Conservation (phyloP, 2,888 invertebrate genomes). For the Drosophila borealis region DNA sequence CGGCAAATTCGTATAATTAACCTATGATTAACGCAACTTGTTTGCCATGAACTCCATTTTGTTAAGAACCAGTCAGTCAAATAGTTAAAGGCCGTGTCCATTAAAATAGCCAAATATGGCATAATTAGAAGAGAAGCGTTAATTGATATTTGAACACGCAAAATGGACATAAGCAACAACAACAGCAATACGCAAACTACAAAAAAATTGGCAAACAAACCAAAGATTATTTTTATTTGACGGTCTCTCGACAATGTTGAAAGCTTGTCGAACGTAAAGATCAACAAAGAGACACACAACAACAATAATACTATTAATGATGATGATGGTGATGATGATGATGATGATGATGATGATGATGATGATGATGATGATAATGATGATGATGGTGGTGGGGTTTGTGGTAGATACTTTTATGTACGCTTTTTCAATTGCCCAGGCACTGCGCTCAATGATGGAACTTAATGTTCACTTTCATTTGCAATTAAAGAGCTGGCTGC, state of each 20-base stretch:
- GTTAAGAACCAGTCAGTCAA: slow-evolving; percentile 14
- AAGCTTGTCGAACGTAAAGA: slow-evolving; percentile 53
- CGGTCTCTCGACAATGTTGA: slow-evolving; percentile 42
- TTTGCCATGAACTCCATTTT: slow-evolving; percentile 31
- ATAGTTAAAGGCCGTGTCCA: slow-evolving; percentile 18
- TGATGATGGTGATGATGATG: not conserved
- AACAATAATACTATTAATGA: slow-evolving; percentile 1
- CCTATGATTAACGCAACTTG: slow-evolving; percentile 11
- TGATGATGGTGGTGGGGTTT: slow-evolving; percentile 18
- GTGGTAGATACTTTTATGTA: slow-evolving; percentile 41
- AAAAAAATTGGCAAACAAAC: slow-evolving; percentile 50
- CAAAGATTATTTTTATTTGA: slow-evolving; percentile 39
- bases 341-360: slow-evolving; percentile 18
- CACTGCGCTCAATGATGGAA: slow-evolving; percentile 23
- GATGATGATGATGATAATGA: slow-evolving; percentile 19
- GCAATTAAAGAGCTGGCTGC: slow-evolving; percentile 53
- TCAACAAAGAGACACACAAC: slow-evolving; percentile 29
- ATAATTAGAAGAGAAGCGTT: slow-evolving; percentile 58
- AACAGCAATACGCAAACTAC: slow-evolving; percentile 14
- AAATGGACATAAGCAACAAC: slow-evolving; percentile 35
- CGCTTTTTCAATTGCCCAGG: slow-evolving; percentile 49
- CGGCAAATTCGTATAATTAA: slow-evolving; percentile 13
- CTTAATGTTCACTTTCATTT: slow-evolving; percentile 64
- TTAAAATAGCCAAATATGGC: slow-evolving; percentile 53
- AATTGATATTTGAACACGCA: slow-evolving; percentile 57